Conservation (phyloP, 2,113 vertebrate genomes). For the Chionomys nivalis region DNA sequence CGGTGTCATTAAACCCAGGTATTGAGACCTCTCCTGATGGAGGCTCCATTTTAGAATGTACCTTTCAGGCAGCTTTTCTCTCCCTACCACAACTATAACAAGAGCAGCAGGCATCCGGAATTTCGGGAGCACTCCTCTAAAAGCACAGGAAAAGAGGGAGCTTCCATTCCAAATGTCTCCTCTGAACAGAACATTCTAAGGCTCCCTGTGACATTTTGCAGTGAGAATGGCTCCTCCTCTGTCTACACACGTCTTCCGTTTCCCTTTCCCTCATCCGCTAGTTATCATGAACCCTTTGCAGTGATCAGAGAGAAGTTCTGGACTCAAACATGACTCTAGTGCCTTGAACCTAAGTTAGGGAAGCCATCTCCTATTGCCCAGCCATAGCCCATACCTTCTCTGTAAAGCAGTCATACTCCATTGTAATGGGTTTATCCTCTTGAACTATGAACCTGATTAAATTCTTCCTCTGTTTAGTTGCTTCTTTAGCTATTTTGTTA, state of each 20-base stretch:
- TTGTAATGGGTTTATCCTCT: background rate
- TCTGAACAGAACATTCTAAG: background rate
- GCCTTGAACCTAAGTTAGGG: background rate
- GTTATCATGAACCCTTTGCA: background rate
- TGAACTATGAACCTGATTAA: background rate
- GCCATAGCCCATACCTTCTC: background rate
- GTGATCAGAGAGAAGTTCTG: background rate
- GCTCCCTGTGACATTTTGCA: background rate
- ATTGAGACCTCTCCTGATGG: background rate
- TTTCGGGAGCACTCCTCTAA: background rate
- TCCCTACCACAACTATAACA: background rate
- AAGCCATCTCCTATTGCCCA: background rate
- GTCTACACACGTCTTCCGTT: background rate
- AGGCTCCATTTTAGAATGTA: slow-evolving; percentile 24
- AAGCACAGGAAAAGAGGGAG: background rate
- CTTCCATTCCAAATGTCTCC: background rate
- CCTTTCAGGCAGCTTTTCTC: background rate
- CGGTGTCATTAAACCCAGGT: slow-evolving; percentile 6
- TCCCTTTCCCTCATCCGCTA: background rate
- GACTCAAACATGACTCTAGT: background rate
- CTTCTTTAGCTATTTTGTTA: background rate
- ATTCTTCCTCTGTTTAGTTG: background rate
- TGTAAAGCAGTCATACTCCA: background rate
- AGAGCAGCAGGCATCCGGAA: background rate
- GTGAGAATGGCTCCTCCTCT: background rate